Conservation (phyloP, 2,888 invertebrate genomes). For the Acronicta leporina region DNA sequence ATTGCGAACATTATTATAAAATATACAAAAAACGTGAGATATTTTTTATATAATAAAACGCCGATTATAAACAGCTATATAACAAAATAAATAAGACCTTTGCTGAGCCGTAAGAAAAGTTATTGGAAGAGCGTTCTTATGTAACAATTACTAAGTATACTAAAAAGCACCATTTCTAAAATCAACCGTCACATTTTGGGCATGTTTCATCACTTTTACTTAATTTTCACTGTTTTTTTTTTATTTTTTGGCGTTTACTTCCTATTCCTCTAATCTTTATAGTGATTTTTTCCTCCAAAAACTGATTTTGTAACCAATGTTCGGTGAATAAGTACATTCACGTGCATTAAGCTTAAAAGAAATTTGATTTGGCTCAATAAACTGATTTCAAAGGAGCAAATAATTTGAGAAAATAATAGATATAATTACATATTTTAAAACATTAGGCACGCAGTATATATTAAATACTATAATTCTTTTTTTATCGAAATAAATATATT, state of each 20-base stretch:
- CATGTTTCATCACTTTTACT: slow-evolving; percentile 40
- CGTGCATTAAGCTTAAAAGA: too few species aligned
- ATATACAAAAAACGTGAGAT: slow-evolving; percentile 38
- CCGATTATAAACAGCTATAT: slow-evolving; percentile 25
- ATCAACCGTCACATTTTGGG: slow-evolving; percentile 38
- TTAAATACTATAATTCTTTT: too few species aligned
- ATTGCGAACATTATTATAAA: slow-evolving; percentile 38
- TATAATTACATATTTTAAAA: too few species aligned
- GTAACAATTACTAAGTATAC: slow-evolving; percentile 28
- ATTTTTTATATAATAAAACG: slow-evolving; percentile 19
- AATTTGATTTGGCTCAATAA: too few species aligned
- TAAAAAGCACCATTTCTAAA: slow-evolving; percentile 59
- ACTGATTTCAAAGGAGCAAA: too few species aligned
- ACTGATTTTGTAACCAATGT: not conserved
- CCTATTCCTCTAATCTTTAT: too few species aligned
- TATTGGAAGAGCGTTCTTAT: slow-evolving; percentile 35
- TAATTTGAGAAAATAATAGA: too few species aligned
- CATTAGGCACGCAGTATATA: too few species aligned
- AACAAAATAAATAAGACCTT: slow-evolving; percentile 41
- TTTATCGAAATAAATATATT: too few species aligned
- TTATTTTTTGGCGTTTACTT: not conserved
- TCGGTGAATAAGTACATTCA: too few species aligned
- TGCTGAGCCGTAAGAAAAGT: slow-evolving; percentile 51
- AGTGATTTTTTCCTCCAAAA: not conserved
- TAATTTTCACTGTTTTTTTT: slow-evolving; percentile 2